A percentile compares a stretch with the other conserved stretches of the same genome.
phyloP scores from a whole-genome alignment of 1,140 invertebrate species.

The Orchestia grillus region DNA sequence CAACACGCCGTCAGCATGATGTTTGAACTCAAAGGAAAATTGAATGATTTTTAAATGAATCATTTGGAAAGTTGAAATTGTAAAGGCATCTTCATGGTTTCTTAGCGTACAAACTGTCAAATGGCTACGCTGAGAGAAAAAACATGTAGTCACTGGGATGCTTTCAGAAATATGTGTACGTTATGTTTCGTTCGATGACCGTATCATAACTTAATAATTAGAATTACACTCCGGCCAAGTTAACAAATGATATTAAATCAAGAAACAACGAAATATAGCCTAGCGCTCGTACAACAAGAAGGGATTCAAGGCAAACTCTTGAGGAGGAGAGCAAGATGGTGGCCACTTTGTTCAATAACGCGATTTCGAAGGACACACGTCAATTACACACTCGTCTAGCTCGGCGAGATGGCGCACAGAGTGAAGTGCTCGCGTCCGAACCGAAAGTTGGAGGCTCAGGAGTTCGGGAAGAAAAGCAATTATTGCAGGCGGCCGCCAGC shows the following conservation, averaged over 20 bases:
- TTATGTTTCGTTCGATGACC: too few relatives aligned
- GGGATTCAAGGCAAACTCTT: neutral
- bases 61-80: too few relatives aligned
- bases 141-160: too few relatives aligned
- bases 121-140: too few relatives aligned
- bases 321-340: neutral
- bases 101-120: too few relatives aligned
- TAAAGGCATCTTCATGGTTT: too few relatives aligned
- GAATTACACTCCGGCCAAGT: too few relatives aligned
- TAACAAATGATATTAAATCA: neutral
- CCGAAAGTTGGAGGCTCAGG: neutral
- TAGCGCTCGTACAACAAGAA: neutral
- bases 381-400: neutral
- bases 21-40: neutral
- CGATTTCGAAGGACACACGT: neutral
- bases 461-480: neutral
- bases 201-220: too few relatives aligned
- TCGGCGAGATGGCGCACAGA: neutral
- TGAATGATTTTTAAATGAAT: too few relatives aligned
- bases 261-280: neutral
- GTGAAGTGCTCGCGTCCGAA: neutral
- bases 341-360: neutral
- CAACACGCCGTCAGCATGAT: neutral
- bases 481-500: neutral
- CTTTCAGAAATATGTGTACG: too few relatives aligned